A percentile compares a stretch with the other conserved stretches of the same genome.
Conservation (phyloP, 2,113 vertebrate genomes). For the Columbina picui region DNA sequence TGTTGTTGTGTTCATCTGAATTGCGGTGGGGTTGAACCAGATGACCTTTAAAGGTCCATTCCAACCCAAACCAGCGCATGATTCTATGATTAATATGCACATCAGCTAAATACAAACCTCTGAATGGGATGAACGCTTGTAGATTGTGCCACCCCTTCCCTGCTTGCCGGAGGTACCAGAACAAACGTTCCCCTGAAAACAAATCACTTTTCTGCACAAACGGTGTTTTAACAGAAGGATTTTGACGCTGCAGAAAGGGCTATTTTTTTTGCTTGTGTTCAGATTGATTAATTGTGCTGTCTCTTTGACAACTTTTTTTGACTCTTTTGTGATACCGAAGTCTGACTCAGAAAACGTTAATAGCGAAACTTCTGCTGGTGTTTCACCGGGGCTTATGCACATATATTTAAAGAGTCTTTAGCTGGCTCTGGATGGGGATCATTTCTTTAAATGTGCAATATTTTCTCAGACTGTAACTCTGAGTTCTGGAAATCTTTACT, state of each 20-base stretch:
- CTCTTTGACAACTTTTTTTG: background rate
- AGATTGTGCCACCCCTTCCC: background rate
- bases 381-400: accelerated
- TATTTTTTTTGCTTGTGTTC: too few relatives aligned
- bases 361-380: accelerated
- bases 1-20: background rate
- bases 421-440: background rate
- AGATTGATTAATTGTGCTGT: background rate
- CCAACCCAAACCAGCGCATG: too few relatives aligned
- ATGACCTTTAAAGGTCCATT: too few relatives aligned
- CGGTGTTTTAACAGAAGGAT: accelerated
- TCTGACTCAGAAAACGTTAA: background rate
- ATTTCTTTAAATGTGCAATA: background rate
- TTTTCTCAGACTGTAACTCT: too few relatives aligned
- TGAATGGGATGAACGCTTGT: accelerated
- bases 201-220: background rate
- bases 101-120: background rate
- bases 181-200: background rate
- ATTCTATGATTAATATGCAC: too few relatives aligned
- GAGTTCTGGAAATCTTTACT: background rate
- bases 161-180: background rate
- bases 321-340: background rate
- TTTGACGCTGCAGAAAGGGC: background rate
- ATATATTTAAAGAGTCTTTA: background rate
- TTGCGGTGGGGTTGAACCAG: background rate